These are phyloP conservation scores for Cydia pomonella DNA, from an alignment of 1,140 invertebrate genomes.

Conservation along the genomic window DNA sequence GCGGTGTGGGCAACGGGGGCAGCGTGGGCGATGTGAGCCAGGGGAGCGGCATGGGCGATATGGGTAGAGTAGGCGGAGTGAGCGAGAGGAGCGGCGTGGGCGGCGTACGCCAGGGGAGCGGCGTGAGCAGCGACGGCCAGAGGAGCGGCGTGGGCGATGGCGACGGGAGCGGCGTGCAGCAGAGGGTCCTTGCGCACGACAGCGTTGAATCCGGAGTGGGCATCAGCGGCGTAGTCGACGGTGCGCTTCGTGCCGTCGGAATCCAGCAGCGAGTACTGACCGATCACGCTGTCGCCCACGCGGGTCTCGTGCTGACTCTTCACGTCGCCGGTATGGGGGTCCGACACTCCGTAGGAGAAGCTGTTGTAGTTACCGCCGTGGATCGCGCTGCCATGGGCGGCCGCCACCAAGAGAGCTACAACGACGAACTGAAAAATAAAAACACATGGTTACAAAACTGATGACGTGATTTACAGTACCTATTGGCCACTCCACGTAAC, in stretches of 20 bases:
- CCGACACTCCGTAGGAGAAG: constrained; percentile 74
- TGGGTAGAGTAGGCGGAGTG: no score
- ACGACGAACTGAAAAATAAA: constrained; percentile 51
- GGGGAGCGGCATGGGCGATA: constrained; percentile 38
- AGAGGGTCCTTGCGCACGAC: constrained; percentile 75
- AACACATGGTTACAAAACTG: not conserved
- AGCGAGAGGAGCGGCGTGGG: constrained; percentile 48
- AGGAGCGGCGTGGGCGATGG: constrained; percentile 41
- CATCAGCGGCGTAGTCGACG: constrained; percentile 76
- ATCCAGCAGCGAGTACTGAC: constrained; percentile 74
- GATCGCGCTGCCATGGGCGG: constrained; percentile 47
- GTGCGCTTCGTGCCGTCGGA: constrained; percentile 75
- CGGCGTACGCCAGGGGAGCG: constrained; percentile 41
- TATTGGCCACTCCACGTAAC: no score
- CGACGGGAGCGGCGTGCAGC: constrained; percentile 42
- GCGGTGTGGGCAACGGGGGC: constrained; percentile 26
- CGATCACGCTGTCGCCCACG: constrained; percentile 81
- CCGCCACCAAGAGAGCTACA: constrained; percentile 51
- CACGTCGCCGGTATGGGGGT: constrained; percentile 79
- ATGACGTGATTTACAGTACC: no score
- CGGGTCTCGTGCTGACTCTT: constrained; percentile 78
- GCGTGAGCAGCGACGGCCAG: constrained; percentile 31
- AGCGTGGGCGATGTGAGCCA: constrained; percentile 33
- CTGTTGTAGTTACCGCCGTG: constrained; percentile 53
- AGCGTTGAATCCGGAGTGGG: constrained; percentile 77